Evolutionary conservation across 2,888 invertebrate species (phyloP), one percentile per base, ranked within the genome.

Genomic region (Cotesia congregata): DNA sequence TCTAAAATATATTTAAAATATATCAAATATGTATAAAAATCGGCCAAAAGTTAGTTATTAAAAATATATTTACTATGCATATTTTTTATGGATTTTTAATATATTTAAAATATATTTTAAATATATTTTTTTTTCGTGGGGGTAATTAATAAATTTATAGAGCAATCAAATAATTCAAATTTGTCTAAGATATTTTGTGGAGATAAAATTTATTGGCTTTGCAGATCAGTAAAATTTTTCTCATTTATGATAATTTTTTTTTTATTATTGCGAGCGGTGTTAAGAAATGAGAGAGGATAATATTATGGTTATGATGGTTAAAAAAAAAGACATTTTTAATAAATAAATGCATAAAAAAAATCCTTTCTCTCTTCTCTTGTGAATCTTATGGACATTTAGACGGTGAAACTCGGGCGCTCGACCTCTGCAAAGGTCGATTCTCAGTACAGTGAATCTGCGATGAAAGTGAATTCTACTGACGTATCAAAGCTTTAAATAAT

Each of bases 391-490:
- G 50, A 50, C 62, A n/a, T 50, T 64, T 75, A 67, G 77, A 79
- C 80, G 85, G 88, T 87, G 88, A 88, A 88, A 88, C 86, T 87
- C 87, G 85, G 84, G 80, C 84, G 85, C 82, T 78, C 83, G 86
- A 88, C 88, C 88, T 86, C 86, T 84, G 82, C 73, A 88, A 86
- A 88, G 88, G 88, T 88, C 87, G 85, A 77, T 80, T 69, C 77
- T 72, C 80, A 82, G 79, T 78, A 82, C 80, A 82, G 79, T 78
- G 83, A 79, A 81, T 82, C 79, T 68, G 67, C 83, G 87, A 88
- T 86, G 88, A 88, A 88, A 88, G 88, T 84, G 82, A 84, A 81
- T 80, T 80, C 77, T 20, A 75, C 61, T 70, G 77, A 75, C 15
- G 75, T 62, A 39, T 38, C 65, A 72, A 70, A 72, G 40, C 61